Base-by-base conservation (phyloP, 2,888 invertebrate species). In the Ectropis crepuscularia region DNA sequence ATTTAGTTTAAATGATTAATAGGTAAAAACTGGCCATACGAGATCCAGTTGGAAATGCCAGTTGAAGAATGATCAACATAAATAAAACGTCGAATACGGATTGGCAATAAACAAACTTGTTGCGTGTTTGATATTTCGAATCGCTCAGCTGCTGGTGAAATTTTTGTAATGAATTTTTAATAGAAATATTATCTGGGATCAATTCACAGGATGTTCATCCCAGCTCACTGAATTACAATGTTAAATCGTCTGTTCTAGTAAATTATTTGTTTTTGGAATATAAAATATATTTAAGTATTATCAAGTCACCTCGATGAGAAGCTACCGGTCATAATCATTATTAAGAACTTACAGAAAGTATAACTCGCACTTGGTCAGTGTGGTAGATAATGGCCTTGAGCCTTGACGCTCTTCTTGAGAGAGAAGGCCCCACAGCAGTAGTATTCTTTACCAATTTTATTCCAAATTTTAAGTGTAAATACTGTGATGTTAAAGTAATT, bases 61-160 rank as follows among this genome's bases (percentile, higher is more conserved):
- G 77, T 79, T 82, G 79, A 84, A 78, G 79, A 80, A 81, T 82
- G 72, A 76, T 71, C 68, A 72, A 74, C 82, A 86, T 88, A 83
- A 86, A 87, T 87, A 84, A 81, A 77, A 76, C 72, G 79, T 80
- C 81, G 75, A 77, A 78, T 78, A 76, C 80, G 83, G 84, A 89
- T 89, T 89, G 88, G 83, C 86, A 89, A 88, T 88, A 88, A 88
- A 87, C 82, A 82, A 83, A 84, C 82, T 81, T 78, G 79, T 82
- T 77, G 76, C 73, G 68, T 72, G 76, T 76, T 74, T 71, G 72
- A 75, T 85, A 84, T 82, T 85, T 84, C 81, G 80, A 83, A 85
- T 84, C 80, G 80, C 81, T 85, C 73, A 74, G 74, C 50, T 57
- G 57, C 60, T 65, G 64, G 38, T 39, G 51, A 64, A 51, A 55